Evolutionary conservation across 2,113 vertebrate species (phyloP), one percentile per base, ranked within the genome.

Genomic region (Tachycineta bicolor): DNA sequence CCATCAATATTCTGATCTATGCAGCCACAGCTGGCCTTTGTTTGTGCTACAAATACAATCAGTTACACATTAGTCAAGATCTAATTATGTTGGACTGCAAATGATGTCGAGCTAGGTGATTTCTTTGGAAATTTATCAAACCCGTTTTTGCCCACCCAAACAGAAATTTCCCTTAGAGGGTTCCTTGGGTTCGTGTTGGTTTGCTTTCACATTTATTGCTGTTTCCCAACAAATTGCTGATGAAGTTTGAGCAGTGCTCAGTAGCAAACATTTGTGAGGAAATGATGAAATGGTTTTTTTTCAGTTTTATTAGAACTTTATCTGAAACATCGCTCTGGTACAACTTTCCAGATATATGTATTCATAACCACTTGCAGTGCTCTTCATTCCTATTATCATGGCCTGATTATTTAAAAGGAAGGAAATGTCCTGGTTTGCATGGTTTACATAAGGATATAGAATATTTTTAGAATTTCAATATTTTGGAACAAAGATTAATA

Each of bases 1-100:
- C 70, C 59, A 77, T 92, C 82, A 64, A 70, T 94, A 94, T 80
- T 96, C 63, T 77, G 39, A 92, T 87, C 47, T 83, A 10, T 34
- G 65, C 17, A 58, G 39, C 65, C 67, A 47, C 34, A 55, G 75
- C 2, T 93, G 59, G 26, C 34, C 41, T 88, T 76, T 93, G 63
- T 74, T 91, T 86, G 71, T 56, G 78, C 50, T 90, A 75, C 82
- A 91, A 63, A 63, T 68, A 63, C 34, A 95, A 75, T 83, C 67
- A 62, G 64, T 68, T 68, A 29, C 60, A 80, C 52, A 29, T 88
- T 83, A 77, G 22, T 83, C 39, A 59, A 67, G 52, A 86, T 41
- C 44, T 80, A 94, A 83, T 83, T 85, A 63, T 29, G 34, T 2
- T 60, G 64, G 50, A 5, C 53, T 77, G 25, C 19, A 77, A 79